Base-by-base conservation (phyloP, 2,113 vertebrate genomes). In the Colistium nudipinnis region DNA sequence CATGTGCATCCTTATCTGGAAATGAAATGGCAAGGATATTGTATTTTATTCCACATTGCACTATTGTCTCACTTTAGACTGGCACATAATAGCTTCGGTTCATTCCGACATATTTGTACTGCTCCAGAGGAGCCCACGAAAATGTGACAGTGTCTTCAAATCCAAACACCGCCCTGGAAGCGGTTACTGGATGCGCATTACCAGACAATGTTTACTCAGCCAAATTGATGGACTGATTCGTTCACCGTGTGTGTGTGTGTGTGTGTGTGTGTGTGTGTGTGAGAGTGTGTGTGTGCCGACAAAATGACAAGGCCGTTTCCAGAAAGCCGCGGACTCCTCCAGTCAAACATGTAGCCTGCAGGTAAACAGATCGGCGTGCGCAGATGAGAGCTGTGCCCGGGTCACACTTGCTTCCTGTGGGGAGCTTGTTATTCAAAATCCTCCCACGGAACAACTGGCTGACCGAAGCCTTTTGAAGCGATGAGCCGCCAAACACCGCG, bases 381-480 rank as follows among this genome's bases (percentile, higher is more conserved):
- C 65, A 76, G 70, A 77, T 62, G 57, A 64, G 60, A 74, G 36
- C 31, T 47, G 66, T 51, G 61, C 68, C 27, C n/a, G 53, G 49
- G 70, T 70, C 54, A 60, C 16, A 59, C 55, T 28, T 27, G 7
- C 43, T 66, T 52, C n/a, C 80, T 84, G 45, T 14, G 25, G 47
- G 62, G 45, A 78, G 24, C 36, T 56, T 57, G 25, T 62, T 62
- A 31, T 68, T 85, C 53, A 80, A 80, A n/a, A 76, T 61, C 55
- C 60, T 33, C 78, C 45, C 4, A 1, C 62, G 51, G 62, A 83
- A 74, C 27, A 78, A 71, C 71, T 25, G 17, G 33, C 49, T 78
- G 63, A 64, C 60, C 73, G 74, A 66, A 70, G 68, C 59, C 67
- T 83, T 48, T 85, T 83, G 70, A 87, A 67, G 56, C 53, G 51